Conservation (phyloP, 2,113 vertebrate genomes). For the Pogona vitticeps region DNA sequence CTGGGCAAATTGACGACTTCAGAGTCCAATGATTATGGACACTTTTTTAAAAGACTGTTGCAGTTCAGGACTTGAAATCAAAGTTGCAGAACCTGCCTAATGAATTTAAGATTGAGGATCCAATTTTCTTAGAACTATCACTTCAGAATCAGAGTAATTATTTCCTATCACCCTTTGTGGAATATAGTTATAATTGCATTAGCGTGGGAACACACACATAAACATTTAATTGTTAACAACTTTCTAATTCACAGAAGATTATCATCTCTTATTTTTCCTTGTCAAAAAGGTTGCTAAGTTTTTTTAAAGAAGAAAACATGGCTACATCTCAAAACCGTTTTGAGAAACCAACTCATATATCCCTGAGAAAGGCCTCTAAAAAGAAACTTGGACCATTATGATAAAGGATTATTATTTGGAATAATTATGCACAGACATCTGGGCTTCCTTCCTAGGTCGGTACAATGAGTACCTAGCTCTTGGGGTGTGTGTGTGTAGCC, state of each 20-base stretch:
- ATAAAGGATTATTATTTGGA: neutral
- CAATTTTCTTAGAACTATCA: slow-evolving; percentile 72
- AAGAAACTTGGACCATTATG: neutral
- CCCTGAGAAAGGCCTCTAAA: neutral
- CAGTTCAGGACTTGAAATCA: slow-evolving; percentile 39
- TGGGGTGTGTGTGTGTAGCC: too few species aligned
- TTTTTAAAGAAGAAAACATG: slow-evolving; percentile 7
- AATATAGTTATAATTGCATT: slow-evolving; percentile 79
- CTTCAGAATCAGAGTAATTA: slow-evolving; percentile 82
- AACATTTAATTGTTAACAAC: slow-evolving; percentile 79
- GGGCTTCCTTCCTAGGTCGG: too few species aligned
- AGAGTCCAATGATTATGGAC: slow-evolving; percentile 30
- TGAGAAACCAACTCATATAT: slow-evolving; percentile 15
- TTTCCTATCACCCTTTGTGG: slow-evolving; percentile 78
- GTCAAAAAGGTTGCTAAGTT: slow-evolving; percentile 65
- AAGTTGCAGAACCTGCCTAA: slow-evolving; percentile 59
- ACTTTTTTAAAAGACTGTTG: slow-evolving; percentile 22
- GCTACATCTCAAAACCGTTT: slow-evolving; percentile 20
- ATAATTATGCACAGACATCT: neutral
- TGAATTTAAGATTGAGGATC: slow-evolving; percentile 72
- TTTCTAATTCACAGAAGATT: slow-evolving; percentile 73
- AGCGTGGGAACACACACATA: slow-evolving; percentile 72
- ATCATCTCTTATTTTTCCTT: slow-evolving; percentile 72
- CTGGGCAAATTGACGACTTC: slow-evolving; percentile 1
- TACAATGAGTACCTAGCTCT: too few species aligned